phyloP scores from a whole-genome alignment of 1,140 invertebrate species.

The Anadara kagoshimensis region DNA sequence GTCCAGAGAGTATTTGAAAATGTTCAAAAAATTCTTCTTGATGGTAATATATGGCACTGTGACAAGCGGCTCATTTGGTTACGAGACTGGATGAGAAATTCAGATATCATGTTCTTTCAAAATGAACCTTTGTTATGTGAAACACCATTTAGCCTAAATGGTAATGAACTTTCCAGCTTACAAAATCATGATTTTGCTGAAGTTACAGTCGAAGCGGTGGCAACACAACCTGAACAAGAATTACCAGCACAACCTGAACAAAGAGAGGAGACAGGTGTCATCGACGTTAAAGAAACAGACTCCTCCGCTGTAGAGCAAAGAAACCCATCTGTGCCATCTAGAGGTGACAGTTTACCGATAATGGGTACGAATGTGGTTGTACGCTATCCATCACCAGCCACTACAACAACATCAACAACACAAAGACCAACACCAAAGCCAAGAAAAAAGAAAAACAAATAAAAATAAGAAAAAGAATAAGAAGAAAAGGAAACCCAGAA shows the following conservation, averaged over 20 bases:
- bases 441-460: conserved; percentile 19
- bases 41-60: conserved; percentile 75
- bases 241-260: neutral
- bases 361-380: neutral
- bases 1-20: conserved; percentile 82
- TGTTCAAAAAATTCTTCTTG: conserved; percentile 74
- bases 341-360: neutral
- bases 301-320: neutral
- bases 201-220: neutral
- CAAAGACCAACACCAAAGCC: conserved; percentile 12
- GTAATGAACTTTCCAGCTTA: conserved; percentile 37
- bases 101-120: conserved; percentile 52
- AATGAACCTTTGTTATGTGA: conserved; percentile 56
- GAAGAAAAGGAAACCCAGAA: conserved; percentile 25
- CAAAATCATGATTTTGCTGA: conserved; percentile 39
- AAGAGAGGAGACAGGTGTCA: conserved; percentile 2
- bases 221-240: neutral
- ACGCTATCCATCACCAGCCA: conserved; percentile 5
- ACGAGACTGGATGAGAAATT: conserved; percentile 68
- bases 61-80: conserved; percentile 70
- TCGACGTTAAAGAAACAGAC: neutral
- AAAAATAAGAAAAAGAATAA: conserved; percentile 32
- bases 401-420: conserved; percentile 9
- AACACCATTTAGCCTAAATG: conserved; percentile 49
- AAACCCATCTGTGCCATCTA: neutral